Evolutionary conservation across 2,113 vertebrate genomes (phyloP), one percentile per base, ranked within the genome.

Genomic region (Campylomormyrus numenius): DNA sequence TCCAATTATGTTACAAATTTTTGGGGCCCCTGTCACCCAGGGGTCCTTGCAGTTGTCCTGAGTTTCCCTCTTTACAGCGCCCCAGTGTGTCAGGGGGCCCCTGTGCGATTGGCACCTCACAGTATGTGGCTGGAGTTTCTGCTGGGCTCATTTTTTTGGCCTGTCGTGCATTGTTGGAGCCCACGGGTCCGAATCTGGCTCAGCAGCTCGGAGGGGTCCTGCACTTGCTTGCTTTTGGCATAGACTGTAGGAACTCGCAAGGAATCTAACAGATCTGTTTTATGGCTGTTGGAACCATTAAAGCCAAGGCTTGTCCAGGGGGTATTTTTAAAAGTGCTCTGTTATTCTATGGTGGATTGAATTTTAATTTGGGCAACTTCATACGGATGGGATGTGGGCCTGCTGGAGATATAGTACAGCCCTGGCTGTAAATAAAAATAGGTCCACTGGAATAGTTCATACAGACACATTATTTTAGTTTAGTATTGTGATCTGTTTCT

Each of bases 131-230:
- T 91, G 1, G 83, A 35, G 49, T 48, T 50, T 53, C 62, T 74
- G 62, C 90, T 90, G 87, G 89, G 62, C 80, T 89, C 93, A 90
- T 95, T 96, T 94, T 62, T 91, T 87, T 93, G 92, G 90, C 84
- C 58, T 85, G 50, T 88, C 88, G 86, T 86, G 87, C 89, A 93
- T 88, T 89, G 90, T 62, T 48, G 89, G 85, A 92, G 91, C 91
- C 88, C 74, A 87, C 90, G 91, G 58, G 90, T 87, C 90, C 86
- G 74, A 90, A 31, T 84, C 90, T 90, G 84, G 88, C 53, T 45
- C 24, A 6, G 39, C 17, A 1, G 8, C 87, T n/a, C 2, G 1
- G 42, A 27, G 42, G 9, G 45, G n/a, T 39, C 13, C 42, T 52
- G 74, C 88, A 89, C 90, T 90, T 90, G 87, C 70, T 91, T 92